phyloP scores from a whole-genome alignment of 2,888 invertebrate species.

The Drosophila lacicola region DNA sequence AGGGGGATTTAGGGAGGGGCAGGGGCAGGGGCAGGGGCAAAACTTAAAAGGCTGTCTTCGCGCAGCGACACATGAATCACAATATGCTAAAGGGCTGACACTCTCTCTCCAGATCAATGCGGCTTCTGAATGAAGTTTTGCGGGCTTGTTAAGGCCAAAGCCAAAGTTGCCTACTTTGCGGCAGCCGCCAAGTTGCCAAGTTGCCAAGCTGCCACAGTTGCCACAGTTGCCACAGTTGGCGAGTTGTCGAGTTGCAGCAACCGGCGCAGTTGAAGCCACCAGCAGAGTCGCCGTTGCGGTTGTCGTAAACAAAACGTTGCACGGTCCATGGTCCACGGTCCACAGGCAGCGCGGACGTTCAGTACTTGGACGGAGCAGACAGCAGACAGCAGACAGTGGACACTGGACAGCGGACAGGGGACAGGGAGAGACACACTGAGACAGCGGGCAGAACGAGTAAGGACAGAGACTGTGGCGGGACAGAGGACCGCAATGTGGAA shows the following conservation, averaged over 20 bases:
- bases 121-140: constrained; percentile 79
- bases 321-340: constrained; percentile 39
- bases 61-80: constrained; percentile 83
- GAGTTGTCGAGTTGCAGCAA: constrained; percentile 23
- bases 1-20: not conserved
- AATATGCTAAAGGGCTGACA: constrained; percentile 84
- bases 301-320: constrained; percentile 80
- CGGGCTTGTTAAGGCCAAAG: constrained; percentile 64
- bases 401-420: constrained; percentile 26
- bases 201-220: constrained; percentile 25
- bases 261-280: constrained; percentile 49
- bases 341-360: constrained; percentile 62
- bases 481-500: constrained; percentile 81
- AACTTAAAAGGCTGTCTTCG: constrained; percentile 59
- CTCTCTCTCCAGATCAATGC: constrained; percentile 83
- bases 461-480: constrained; percentile 40
- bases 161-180: constrained; percentile 77
- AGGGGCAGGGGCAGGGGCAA: not conserved
- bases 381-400: constrained; percentile 49
- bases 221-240: constrained; percentile 13
- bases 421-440: constrained; percentile 5
- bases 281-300: constrained; percentile 66
- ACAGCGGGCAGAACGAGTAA: constrained; percentile 18
- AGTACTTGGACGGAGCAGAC: constrained; percentile 69
- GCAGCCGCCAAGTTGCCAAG: constrained; percentile 46